Evolutionary conservation across 1,140 invertebrate genomes (phyloP).

Genomic region (Magallana angulata): DNA sequence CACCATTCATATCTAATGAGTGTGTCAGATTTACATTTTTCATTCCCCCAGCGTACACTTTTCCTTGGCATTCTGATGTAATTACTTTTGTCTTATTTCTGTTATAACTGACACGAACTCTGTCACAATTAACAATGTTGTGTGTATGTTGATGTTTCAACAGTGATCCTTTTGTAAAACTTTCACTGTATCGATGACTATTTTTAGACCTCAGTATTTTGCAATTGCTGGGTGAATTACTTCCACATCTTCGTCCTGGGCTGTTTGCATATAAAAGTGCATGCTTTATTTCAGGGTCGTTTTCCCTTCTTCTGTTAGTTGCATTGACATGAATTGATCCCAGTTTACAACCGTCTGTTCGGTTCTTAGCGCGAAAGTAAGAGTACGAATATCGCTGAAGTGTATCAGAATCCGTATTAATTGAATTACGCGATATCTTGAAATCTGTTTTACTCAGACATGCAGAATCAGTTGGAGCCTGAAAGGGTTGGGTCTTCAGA

Average conservation of each 20-base stretch:
- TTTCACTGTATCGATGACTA: background rate
- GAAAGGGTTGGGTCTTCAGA: background rate
- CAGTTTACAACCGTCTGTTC: conserved; percentile 1
- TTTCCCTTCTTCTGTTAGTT: background rate
- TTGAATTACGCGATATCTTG: conserved; percentile 29
- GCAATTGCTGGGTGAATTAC: background rate
- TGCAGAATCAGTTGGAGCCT: background rate
- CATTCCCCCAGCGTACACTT: background rate
- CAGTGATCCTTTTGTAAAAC: background rate
- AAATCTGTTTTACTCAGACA: background rate
- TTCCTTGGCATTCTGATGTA: conserved; percentile 13
- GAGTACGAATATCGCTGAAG: background rate
- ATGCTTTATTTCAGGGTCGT: conserved; percentile 15
- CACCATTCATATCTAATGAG: conserved; percentile 15
- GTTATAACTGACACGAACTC: conserved; percentile 27
- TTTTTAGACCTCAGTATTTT: background rate
- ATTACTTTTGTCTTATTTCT: conserved; percentile 14
- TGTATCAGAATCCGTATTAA: background rate
- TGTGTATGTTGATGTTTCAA: background rate
- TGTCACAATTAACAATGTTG: background rate
- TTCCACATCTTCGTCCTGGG: conserved; percentile 12
- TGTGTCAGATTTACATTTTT: conserved; percentile 10
- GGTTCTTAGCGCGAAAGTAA: background rate
- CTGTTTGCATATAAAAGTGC: background rate
- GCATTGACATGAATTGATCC: conserved; percentile 17